Conservation (phyloP, 2,113 vertebrate species). For the Zosterops lateralis region DNA sequence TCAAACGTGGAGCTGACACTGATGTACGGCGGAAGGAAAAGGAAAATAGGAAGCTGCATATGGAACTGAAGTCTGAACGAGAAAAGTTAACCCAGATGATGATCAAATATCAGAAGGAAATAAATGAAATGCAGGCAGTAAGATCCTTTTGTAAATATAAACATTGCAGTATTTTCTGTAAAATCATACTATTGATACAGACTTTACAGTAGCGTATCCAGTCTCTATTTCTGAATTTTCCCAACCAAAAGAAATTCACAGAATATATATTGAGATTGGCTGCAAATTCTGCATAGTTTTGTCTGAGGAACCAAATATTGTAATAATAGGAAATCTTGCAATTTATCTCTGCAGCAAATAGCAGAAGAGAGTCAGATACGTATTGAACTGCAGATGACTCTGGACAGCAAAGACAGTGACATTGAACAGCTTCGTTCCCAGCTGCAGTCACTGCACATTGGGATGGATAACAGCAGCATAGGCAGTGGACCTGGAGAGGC, state of each 20-base stretch:
- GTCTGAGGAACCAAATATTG: not conserved
- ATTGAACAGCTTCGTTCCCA: constrained; percentile 96
- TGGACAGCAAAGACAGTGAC: constrained; percentile 98
- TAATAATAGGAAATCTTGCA: not conserved
- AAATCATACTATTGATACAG: not conserved
- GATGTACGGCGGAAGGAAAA: constrained; percentile 95
- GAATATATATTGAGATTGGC: not conserved
- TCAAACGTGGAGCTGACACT: constrained; percentile 92
- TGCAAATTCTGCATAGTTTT: not conserved
- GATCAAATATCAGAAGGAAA: constrained; percentile 96
- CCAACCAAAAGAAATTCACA: not conserved
- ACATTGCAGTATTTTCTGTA: not conserved
- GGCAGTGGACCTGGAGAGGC: constrained; percentile 90
- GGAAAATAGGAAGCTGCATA: constrained; percentile 95
- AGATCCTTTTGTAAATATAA: constrained; percentile 42
- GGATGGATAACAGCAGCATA: constrained; percentile 89
- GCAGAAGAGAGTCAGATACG: constrained; percentile 93
- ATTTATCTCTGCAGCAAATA: constrained; percentile 83
- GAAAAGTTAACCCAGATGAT: constrained; percentile 95
- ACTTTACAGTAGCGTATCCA: not conserved
- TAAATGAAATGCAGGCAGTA: constrained; percentile 97
- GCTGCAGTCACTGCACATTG: constrained; percentile 87
- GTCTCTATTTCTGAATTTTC: not conserved
- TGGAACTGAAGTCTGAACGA: constrained; percentile 93
- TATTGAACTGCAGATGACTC: constrained; percentile 96